Evolutionary conservation across 2,113 vertebrate genomes (phyloP), one percentile per base, ranked within the genome.

Genomic region (Melanostigma gelatinosum): DNA sequence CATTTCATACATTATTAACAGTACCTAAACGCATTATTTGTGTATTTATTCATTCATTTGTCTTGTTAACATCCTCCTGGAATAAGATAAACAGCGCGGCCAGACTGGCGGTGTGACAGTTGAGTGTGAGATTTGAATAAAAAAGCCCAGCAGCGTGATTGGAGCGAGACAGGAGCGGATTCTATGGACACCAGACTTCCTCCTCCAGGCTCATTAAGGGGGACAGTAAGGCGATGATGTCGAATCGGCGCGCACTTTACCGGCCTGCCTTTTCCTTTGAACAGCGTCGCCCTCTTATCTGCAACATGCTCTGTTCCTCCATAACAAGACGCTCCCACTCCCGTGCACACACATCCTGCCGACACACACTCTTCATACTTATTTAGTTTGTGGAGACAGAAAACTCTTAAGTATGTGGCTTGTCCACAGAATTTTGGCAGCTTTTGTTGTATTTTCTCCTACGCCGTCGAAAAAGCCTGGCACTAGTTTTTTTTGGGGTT

Each of bases 151-250:
- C 89, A 64, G 88, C 72, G 75, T 92, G 94, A 93, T 93, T 89
- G 92, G 92, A 93, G 92, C 12, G 89, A 90, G 93, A 93, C 92
- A 85, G 92, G 85, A 88, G 85, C 76, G n/a, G 60, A 87, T 92
- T 89, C 82, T 50, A 32, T 77, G 92, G 93, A 91, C 92, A 88
- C 91, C 89, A 88, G 82, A 78, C 2, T 79, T 91, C 87, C 90
- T 90, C 88, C 89, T 91, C 89, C 91, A 89, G 90, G 90, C 95
- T 95, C 94, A 95, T 95, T 95, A 95, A 92, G 92, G 90, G 94
- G 90, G 94, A 94, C 91, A 87, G 92, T 85, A 83, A 93, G 89
- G 89, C 89, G 87, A 93, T 87, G 90, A 92, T 93, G 93, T 94
- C 86, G 91, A 85, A 92, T 91, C 79, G 84, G 90, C 87, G 72